Conservation (phyloP, 2,888 invertebrate genomes). For the Epistrophella euchroma region DNA sequence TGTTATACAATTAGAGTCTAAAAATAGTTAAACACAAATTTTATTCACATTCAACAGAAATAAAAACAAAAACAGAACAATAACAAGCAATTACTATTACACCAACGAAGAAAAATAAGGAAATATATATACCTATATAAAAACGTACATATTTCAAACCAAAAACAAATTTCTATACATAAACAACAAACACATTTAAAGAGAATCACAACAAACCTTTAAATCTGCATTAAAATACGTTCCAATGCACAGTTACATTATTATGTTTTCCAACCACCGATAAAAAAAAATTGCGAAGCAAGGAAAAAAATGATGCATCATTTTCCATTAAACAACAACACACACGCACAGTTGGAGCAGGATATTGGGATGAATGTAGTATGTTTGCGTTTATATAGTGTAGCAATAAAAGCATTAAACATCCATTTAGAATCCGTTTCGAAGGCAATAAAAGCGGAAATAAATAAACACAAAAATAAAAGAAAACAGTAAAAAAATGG, state of each 20-base stretch:
- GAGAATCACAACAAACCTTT: constrained; percentile 67
- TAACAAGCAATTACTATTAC: constrained; percentile 7
- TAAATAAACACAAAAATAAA: constrained; percentile 52
- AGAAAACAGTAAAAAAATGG: constrained; percentile 23
- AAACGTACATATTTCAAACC: constrained; percentile 6
- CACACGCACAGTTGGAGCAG: constrained; percentile 22
- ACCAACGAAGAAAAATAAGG: background rate
- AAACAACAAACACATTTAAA: constrained; percentile 12
- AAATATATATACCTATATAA: too few relatives aligned
- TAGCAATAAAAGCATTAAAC: constrained; percentile 66
- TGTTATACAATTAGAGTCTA: too few relatives aligned
- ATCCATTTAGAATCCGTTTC: constrained; percentile 71
- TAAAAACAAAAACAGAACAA: background rate
- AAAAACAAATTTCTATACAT: background rate
- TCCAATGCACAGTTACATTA: constrained; percentile 40
- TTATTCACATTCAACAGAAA: background rate
- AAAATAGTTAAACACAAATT: too few relatives aligned
- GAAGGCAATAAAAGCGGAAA: constrained; percentile 66
- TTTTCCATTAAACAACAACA: constrained; percentile 39
- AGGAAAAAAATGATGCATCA: constrained; percentile 39
- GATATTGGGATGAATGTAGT: constrained; percentile 26
- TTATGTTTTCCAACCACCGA: constrained; percentile 26
- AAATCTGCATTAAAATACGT: constrained; percentile 55
- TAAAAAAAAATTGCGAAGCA: background rate
- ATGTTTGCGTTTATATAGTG: constrained; percentile 16